Evolutionary conservation across 1,140 invertebrate genomes (phyloP), one percentile per base, ranked within the genome.

Genomic region (Camponotus pennsylvanicus): DNA sequence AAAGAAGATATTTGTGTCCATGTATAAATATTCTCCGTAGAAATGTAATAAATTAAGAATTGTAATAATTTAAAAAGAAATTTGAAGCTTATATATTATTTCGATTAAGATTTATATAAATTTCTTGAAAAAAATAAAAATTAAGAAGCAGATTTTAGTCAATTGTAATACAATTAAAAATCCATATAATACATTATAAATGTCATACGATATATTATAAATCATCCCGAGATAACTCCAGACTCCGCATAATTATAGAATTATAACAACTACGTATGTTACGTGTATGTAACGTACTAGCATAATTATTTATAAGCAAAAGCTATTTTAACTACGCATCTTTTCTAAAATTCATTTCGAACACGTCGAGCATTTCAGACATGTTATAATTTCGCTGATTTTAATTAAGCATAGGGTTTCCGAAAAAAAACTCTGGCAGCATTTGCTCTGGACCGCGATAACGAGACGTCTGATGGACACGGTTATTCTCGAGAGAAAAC

Each of bases 391-490:
- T 91, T 90, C 86, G 79, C 89, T 92, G 88, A 91, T 93, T 93
- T 93, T 93, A 90, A 94, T 93, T 93, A 93, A 91, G 88, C 85
- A 78, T 87, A 91, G 89, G 86, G 87, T 83, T 79, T 78, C 86
- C 84, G 85, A 86, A 90, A 88, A 91, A 92, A 34, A 85, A 86
- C 69, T 80, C 61, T 40, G 61, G 88, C 85, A 90, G 89, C 64
- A 69, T 82, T 45, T 69, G 82, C 79, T 80, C 89, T 52, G 88
- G 90, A 86, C 84, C 73, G 87, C 69, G 69, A 82, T 94, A 95
- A 95, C 92, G 91, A 94, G 94, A 95, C 94, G 91, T 95, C 94
- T 95, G 94, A 94, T 85, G 85, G 94, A 94, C 94, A 92, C 90
- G 92, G 91, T 93, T 94, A 94, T 94, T 93, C 92, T 93, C 93